Percentiles rank a stretch among this genome's conserved stretches.
Evolutionary conservation across 2,797 vertebrate genomes (phyloP).

Genomic region (Xenops minutus): DNA sequence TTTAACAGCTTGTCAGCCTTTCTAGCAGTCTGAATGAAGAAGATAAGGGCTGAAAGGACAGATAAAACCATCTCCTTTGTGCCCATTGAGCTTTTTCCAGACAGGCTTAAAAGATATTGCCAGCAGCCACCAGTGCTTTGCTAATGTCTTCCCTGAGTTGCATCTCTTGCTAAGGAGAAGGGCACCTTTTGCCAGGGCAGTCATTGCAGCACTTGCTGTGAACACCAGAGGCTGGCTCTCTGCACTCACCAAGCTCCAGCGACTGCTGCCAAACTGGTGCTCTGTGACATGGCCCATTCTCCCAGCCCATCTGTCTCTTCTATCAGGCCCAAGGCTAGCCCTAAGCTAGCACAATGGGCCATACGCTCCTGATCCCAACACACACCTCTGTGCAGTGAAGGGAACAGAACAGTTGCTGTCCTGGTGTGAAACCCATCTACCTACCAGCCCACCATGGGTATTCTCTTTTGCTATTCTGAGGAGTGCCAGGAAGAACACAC

Average conservation of each 20-base stretch:
- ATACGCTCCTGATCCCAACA: neutral
- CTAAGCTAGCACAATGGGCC: fast-evolving
- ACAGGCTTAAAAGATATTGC: neutral
- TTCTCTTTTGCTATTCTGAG: neutral
- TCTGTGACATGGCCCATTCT: fast-evolving
- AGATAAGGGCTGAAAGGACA: neutral
- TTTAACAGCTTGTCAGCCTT: neutral
- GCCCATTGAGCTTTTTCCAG: neutral
- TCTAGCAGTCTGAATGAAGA: neutral
- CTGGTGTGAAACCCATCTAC: fast-evolving
- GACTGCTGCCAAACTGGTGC: neutral
- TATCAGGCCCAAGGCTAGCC: neutral
- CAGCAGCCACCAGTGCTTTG: neutral
- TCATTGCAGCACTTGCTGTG: neutral
- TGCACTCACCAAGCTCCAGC: neutral
- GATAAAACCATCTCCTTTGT: neutral
- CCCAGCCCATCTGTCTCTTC: constrained; percentile 1
- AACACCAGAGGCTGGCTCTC: neutral
- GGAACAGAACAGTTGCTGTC: neutral
- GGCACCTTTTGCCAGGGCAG: neutral
- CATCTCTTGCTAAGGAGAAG: neutral
- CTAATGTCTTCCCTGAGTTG: neutral
- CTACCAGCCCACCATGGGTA: neutral
- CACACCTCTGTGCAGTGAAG: neutral
- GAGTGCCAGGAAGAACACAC: neutral